phyloP scores from a whole-genome alignment of 1,140 invertebrate genomes.

The Steinernema feltiae region DNA sequence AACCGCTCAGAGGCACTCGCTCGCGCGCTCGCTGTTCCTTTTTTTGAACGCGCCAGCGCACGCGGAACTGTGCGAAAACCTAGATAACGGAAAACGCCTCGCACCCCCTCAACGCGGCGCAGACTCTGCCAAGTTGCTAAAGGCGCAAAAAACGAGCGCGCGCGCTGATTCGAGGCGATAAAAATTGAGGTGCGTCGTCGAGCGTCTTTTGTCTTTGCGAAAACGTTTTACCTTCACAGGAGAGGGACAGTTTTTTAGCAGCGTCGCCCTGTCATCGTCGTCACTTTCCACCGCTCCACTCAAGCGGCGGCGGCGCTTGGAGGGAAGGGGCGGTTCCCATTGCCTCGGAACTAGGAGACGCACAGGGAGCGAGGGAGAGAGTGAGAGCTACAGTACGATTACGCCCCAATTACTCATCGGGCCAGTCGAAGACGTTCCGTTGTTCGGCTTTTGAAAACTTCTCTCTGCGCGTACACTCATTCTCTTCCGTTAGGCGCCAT shows the following conservation, averaged over 20 bases:
- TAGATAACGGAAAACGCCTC: too few species aligned
- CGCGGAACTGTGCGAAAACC: not conserved
- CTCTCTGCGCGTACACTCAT: not conserved
- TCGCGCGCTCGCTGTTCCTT: not conserved
- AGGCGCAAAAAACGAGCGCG: too few species aligned
- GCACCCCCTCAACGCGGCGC: too few species aligned
- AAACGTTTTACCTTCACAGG: too few species aligned
- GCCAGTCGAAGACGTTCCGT: not conserved
- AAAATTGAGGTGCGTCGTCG: too few species aligned
- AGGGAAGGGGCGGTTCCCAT: too few species aligned
- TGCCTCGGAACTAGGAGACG: too few species aligned
- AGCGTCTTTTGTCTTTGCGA: not conserved
- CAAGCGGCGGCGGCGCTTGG: not conserved
- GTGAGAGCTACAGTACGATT: constrained; percentile 4
- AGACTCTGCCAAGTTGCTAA: too few species aligned
- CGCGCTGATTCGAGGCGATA: too few species aligned
- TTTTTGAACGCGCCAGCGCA: not conserved
- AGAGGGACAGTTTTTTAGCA: too few species aligned
- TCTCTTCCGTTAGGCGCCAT: not conserved
- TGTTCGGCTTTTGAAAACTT: not conserved
- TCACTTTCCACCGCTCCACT: not conserved
- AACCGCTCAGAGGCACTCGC: not conserved
- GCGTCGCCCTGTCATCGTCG: not conserved
- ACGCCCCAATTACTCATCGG: constrained; percentile 12
- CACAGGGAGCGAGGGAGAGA: too few species aligned